Base-by-base conservation (phyloP, 2,888 invertebrate genomes). In the Aquatica leii region DNA sequence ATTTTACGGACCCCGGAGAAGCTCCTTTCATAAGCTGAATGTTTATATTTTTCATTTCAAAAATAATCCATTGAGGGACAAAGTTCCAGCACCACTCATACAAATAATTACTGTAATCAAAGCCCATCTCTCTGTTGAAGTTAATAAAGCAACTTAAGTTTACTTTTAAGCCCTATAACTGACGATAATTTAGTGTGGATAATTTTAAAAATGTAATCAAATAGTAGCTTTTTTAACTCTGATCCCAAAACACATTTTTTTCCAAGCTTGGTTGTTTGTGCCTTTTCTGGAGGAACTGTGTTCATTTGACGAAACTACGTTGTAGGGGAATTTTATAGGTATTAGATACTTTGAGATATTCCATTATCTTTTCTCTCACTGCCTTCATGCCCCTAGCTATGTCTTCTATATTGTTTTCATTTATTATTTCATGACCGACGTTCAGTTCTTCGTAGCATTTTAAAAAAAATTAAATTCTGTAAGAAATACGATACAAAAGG, bases 21-120 rank as follows among this genome's bases (percentile, higher is more conserved):
- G 67, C 60, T 20, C 72, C 74, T 69, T 65, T 73, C 69, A 77
- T 72, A 51, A 78, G 69, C 34, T 72, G 68, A 35, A 6, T 40
- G 48, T 63, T 73, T 71, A 76, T 77, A 71, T 74, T 75, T 59
- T 77, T 75, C 11, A 76, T 58, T 0, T 71, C 69, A 66, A 78
- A 79, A 55, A 80, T 77, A 18, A 78, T 68, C n/a, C 74, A 65
- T 4, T 78, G 80, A 3, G 78, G 77, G n/a, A 78, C 73, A 69
- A 72, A 77, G 53, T 49, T 3, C 78, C 77, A 41, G 68, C 65
- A 41, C 74, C 77, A 59, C 64, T 74, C 73, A 77, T 75, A 50
- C 71, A 72, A 20, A 64, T 52, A 17, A 75, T 71, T n/a, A n/a
- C n/a, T n/a, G n/a, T n/a, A n/a, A n/a, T n/a, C n/a, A n/a, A n/a